Base-by-base conservation (phyloP, 2,797 vertebrate genomes). In the Melanogrammus aeglefinus region DNA sequence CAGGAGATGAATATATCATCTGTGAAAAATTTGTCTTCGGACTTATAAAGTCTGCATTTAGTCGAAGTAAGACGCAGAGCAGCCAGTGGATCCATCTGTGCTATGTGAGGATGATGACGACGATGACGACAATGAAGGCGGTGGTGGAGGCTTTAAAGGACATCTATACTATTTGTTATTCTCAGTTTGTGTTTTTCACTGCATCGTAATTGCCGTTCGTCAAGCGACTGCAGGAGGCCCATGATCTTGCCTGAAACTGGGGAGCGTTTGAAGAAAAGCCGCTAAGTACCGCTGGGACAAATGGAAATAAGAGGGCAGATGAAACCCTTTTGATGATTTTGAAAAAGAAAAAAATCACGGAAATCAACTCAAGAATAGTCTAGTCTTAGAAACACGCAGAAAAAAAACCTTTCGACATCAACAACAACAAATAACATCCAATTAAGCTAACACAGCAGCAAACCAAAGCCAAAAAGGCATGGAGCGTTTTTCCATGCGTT, bases 31-130 rank as follows among this genome's bases (percentile, higher is more conserved):
- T 69, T 24, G 29, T 69, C 12, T 69, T 13, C 63, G 1, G 63
- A 69, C n/a, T 69, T 8, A 69, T 27, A 69, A 69, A 69, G n/a
- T 27, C 63, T 27, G 63, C 63, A 8, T 7, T 8, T 90, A 87
- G 86, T 90, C 86, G 79, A 87, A 89, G 77, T 84, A 13, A 44
- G 84, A 84, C 86, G 80, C 83, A 76, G 80, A 63, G 78, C 86
- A 85, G 82, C 80, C 76, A 80, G 80, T 5, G 51, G 66, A 75
- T 91, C 91, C 89, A 9, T 85, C 88, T 92, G 91, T 79, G 88
- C 76, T 0, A 63, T 72, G 73, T 73, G n/a, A 27, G 63, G 63
- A 12, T 27, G 63, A 27, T 69, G 63, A 69, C 2, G 57, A 24
- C 21, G 10, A 69, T 69, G 63, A 69, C 0, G 63, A 27, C 2